These are phyloP conservation scores for Meloe dianella DNA, from an alignment of 2,888 invertebrate genomes.

Conservation along the genomic window DNA sequence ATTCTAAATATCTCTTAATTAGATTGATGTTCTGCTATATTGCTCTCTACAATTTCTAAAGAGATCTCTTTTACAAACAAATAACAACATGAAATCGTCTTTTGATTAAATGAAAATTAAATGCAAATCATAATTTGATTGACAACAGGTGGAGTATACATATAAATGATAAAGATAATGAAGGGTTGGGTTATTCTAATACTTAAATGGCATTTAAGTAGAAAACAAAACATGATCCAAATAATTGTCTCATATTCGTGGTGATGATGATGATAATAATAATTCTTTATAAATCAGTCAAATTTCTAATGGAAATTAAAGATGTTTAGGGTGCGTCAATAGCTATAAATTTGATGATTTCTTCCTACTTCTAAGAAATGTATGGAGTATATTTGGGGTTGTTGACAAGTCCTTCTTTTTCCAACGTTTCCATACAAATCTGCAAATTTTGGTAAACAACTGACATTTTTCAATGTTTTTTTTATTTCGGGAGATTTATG, in stretches of 20 bases:
- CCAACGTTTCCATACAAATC: no score
- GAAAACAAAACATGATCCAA: not conserved
- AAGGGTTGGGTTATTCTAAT: not conserved
- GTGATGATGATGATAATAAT: not conserved
- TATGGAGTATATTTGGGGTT: no score
- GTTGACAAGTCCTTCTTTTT: not conserved
- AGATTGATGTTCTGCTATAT: not conserved
- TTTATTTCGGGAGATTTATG: slow-evolving; percentile 1
- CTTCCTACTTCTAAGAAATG: no score
- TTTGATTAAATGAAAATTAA: not conserved
- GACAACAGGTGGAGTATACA: slow-evolving; percentile 2
- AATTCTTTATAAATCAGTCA: no score
- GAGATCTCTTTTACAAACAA: no score
- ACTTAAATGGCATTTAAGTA: not conserved
- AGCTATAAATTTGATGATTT: not conserved
- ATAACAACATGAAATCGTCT: no score
- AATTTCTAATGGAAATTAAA: not conserved
- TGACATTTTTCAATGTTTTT: not conserved
- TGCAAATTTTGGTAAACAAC: not conserved
- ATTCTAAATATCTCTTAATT: slow-evolving; percentile 42
- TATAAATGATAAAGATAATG: slow-evolving; percentile 10
- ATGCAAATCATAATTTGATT: not conserved
- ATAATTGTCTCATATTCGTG: not conserved
- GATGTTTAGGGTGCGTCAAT: slow-evolving; percentile 3
- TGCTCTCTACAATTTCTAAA: not conserved